Conservation (phyloP, 2,113 vertebrate genomes). For the Podiceps cristatus region DNA sequence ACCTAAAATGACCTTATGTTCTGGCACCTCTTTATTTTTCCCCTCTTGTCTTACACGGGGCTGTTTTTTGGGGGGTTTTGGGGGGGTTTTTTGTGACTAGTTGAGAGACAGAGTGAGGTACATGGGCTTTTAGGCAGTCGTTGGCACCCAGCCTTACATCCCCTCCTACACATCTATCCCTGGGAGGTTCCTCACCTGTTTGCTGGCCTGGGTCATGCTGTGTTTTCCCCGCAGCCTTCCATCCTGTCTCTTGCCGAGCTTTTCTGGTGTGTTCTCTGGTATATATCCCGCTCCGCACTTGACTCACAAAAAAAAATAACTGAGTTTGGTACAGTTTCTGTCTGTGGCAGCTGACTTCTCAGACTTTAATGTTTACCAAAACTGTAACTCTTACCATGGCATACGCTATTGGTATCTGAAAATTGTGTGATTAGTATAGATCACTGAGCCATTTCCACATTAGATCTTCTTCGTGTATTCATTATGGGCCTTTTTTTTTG, state of each 20-base stretch:
- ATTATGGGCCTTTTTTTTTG: neutral
- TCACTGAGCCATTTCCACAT: neutral
- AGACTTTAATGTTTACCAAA: neutral
- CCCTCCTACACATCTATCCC: neutral
- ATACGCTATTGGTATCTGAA: neutral
- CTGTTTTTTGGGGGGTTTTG: neutral
- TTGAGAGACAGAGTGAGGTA: neutral
- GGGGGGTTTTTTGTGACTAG: neutral
- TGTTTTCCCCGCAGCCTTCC: neutral
- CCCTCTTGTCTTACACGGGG: neutral
- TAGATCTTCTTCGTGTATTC: neutral
- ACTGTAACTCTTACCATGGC: neutral
- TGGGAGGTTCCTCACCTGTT: neutral
- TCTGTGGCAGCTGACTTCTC: neutral
- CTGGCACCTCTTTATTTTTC: neutral
- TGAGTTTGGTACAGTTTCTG: neutral
- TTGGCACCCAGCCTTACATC: neutral
- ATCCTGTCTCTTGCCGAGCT: neutral
- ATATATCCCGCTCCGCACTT: too few species aligned
- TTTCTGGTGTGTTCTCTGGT: neutral
- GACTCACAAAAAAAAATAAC: neutral
- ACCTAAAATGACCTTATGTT: neutral
- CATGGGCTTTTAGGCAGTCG: neutral
- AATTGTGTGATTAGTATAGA: neutral
- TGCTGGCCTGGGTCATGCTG: neutral